A percentile compares a stretch with the other conserved stretches of the same genome.
Conservation (phyloP, 2,888 invertebrate genomes). For the Ennomos quercinarius region DNA sequence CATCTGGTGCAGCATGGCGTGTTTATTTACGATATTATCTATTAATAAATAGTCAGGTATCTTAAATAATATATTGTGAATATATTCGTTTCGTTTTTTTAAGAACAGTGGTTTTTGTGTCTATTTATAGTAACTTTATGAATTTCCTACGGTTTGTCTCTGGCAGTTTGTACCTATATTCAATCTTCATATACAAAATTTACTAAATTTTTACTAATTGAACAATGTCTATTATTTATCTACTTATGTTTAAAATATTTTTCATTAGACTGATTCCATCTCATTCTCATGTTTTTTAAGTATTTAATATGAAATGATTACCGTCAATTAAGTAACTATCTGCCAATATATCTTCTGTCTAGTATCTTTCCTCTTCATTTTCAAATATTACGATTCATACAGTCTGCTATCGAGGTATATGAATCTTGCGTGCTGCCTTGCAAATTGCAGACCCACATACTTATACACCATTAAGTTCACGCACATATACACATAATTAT, state of each 20-base stretch:
- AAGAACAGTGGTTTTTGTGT: neutral
- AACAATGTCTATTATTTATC: too few species aligned
- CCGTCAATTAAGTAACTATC: too few species aligned
- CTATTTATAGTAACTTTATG: neutral
- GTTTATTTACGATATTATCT: slow-evolving; percentile 11
- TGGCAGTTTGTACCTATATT: too few species aligned
- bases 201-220: too few species aligned
- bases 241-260: too few species aligned
- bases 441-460: slow-evolving; percentile 42
- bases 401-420: slow-evolving; percentile 25
- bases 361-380: neutral
- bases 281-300: too few species aligned
- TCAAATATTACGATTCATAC: slow-evolving; percentile 9
- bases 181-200: too few species aligned
- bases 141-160: neutral
- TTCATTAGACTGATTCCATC: too few species aligned
- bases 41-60: neutral
- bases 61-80: slow-evolving; percentile 8
- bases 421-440: slow-evolving; percentile 35
- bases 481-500: slow-evolving; percentile 39
- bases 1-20: neutral
- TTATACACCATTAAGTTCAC: slow-evolving; percentile 41
- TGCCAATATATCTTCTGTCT: neutral
- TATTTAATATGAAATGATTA: too few species aligned
- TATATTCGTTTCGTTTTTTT: slow-evolving; percentile 13